Evolutionary conservation across 1,140 invertebrate genomes (phyloP).

Genomic region (Dendrolimus punctatus): DNA sequence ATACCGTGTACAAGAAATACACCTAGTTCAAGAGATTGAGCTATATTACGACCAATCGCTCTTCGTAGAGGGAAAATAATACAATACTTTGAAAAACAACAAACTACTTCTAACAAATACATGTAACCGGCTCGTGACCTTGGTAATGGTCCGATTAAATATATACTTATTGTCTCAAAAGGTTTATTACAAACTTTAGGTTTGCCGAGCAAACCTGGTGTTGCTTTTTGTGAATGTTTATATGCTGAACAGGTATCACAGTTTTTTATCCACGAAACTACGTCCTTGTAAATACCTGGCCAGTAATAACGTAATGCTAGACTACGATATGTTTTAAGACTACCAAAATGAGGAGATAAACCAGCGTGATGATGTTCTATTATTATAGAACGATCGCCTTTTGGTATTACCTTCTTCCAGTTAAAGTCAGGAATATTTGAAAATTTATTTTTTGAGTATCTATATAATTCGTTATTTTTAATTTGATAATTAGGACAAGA

Average conservation of each 20-base stretch:
- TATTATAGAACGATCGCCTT: background rate
- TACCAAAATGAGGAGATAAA: constrained; percentile 11
- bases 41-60: too few relatives aligned
- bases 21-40: too few relatives aligned
- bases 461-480: constrained; percentile 9
- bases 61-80: constrained; percentile 20
- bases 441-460: background rate
- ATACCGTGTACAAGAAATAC: too few relatives aligned
- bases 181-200: constrained; percentile 18
- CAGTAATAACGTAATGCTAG: constrained; percentile 11
- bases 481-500: constrained; percentile 5
- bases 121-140: constrained; percentile 18
- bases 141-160: constrained; percentile 24
- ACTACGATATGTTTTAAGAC: constrained; percentile 9
- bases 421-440: background rate
- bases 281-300: constrained; percentile 7
- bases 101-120: constrained; percentile 18
- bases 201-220: constrained; percentile 18
- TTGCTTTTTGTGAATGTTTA: constrained; percentile 12
- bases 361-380: constrained; percentile 10
- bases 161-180: constrained; percentile 17
- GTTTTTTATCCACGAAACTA: constrained; percentile 9
- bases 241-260: constrained; percentile 13
- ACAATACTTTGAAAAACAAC: constrained; percentile 22
- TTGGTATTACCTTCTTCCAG: constrained; percentile 5